Evolutionary conservation across 2,888 invertebrate genomes (phyloP), one percentile per base, ranked within the genome.

Genomic region (Philereme vetulata): DNA sequence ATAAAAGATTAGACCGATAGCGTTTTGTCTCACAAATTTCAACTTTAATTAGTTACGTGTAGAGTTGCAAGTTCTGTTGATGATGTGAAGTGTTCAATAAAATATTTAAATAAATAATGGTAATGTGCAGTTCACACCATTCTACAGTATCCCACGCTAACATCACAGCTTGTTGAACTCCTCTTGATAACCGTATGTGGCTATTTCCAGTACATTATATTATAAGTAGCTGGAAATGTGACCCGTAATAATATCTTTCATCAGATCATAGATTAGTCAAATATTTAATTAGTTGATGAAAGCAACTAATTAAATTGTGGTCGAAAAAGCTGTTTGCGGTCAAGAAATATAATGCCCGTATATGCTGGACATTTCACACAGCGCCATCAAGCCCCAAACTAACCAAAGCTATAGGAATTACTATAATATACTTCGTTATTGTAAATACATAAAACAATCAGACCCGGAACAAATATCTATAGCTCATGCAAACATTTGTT

Each of bases 111-210:
- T 85, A 86, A 88, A 84, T 82, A 80, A 85, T 83, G 80, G 74
- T 83, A 78, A 86, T 84, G 74, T 74, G 70, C 71, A 78, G 84
- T 86, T 88, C 87, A 86, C 86, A 86, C 86, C 78, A 76, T 73
- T 72, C 62, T 55, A 51, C 47, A 42, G 34, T 60, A 49, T 62
- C 62, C 62, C 62, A 62, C 62, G 62, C 62, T 62, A 40, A n/a
- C 11, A 50, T 52, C 58, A 54, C 58, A 47, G 40, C 46, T 52
- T 52, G 51, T 62, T 45, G 35, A 40, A 11, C 10, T 34, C 48
- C 62, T 49, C 51, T 62, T 49, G 58, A 59, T 58, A 62, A 52
- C 55, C 4, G 10, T 5, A 34, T 34, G 46, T 46, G 6, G 8
- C 32, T 46, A 5, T 33, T n/a, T 6, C 3, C 4, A n/a, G 33